Conservation (phyloP, 1,140 invertebrate genomes). For the Aphelenchoides besseyi region DNA sequence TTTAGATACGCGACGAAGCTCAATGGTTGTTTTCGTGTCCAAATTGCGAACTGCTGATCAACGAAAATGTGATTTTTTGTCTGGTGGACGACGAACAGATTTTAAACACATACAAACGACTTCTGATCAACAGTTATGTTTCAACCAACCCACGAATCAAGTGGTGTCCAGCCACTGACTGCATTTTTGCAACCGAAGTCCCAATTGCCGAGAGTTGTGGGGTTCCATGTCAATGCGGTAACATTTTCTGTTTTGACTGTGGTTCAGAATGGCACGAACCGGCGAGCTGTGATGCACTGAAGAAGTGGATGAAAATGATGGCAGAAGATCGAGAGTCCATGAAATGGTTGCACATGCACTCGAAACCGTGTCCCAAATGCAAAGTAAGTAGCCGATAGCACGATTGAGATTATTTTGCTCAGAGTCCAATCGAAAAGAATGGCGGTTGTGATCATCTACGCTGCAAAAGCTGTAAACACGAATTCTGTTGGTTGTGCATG, state of each 20-base stretch:
- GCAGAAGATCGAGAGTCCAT: conserved; percentile 97
- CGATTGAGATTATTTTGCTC: too few species aligned
- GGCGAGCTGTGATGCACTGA: conserved; percentile 83
- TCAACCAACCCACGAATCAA: conserved; percentile 77
- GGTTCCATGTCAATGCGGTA: conserved; percentile 85
- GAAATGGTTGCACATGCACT: conserved; percentile 81
- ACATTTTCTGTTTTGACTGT: conserved; percentile 89
- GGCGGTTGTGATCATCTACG: conserved; percentile 99
- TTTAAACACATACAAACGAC: neutral
- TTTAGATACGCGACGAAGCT: neutral
- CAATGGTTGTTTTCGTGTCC: neutral
- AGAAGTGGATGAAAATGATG: conserved; percentile 96
- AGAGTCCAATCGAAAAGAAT: conserved; percentile 94
- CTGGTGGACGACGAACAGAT: neutral
- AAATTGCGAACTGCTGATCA: neutral
- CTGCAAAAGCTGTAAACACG: conserved; percentile 94
- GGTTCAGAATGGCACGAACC: conserved; percentile 98
- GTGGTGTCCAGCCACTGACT: conserved; percentile 95
- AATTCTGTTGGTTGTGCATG: conserved; percentile 98
- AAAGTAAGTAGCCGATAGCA: conserved; percentile 67
- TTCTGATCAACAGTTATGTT: conserved; percentile 69
- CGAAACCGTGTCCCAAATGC: conserved; percentile 74
- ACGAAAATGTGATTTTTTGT: neutral
- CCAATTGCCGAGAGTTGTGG: conserved; percentile 84
- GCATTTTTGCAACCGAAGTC: conserved; percentile 89